A percentile compares a stretch with the other conserved stretches of the same genome.
Conservation (phyloP, 1,140 invertebrate species). For the Papilio glaucus region DNA sequence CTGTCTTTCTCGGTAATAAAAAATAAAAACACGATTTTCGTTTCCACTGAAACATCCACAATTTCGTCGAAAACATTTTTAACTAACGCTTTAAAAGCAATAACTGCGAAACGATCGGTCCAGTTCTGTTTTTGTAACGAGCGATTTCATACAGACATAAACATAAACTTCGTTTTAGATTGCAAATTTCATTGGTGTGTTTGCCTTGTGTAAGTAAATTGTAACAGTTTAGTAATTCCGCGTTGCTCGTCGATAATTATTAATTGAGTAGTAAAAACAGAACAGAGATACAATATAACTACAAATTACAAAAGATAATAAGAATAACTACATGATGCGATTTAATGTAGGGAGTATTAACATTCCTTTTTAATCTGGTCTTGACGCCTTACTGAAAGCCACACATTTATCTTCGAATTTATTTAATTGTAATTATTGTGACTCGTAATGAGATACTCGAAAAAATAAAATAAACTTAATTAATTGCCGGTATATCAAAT, state of each 20-base stretch:
- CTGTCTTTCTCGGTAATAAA: background rate
- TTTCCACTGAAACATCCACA: constrained; percentile 10
- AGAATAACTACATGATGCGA: no score
- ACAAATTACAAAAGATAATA: no score
- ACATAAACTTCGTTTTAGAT: constrained; percentile 22
- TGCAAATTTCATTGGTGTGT: constrained; percentile 13
- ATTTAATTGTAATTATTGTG: no score
- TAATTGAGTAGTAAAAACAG: background rate
- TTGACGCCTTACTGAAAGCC: no score
- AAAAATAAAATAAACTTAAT: no score
- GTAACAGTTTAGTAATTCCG: background rate
- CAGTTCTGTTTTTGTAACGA: constrained; percentile 19
- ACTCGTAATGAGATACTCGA: no score
- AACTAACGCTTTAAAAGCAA: constrained; percentile 21
- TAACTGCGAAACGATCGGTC: constrained; percentile 22
- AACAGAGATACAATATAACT: no score
- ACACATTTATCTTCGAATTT: no score
- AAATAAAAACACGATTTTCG: constrained; percentile 15
- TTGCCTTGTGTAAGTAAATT: constrained; percentile 4
- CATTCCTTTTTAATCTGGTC: no score
- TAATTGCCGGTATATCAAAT: no score
- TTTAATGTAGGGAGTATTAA: no score
- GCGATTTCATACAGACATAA: constrained; percentile 22
- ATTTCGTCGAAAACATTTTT: constrained; percentile 23
- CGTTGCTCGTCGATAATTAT: background rate